Conservation (phyloP, 2,113 vertebrate genomes). For the Actenoides hombroni region DNA sequence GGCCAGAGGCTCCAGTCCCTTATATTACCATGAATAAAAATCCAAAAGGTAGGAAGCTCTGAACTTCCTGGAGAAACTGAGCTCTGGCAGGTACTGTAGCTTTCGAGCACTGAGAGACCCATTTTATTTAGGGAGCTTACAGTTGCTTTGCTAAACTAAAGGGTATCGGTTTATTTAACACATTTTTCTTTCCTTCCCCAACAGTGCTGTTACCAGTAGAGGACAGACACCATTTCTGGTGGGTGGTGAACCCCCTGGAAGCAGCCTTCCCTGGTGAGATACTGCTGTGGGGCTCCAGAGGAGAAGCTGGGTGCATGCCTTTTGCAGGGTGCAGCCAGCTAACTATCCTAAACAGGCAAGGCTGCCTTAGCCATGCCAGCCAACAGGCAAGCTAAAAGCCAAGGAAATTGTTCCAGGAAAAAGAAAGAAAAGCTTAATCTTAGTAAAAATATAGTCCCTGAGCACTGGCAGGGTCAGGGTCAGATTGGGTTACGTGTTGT, state of each 20-base stretch:
- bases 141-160: background rate
- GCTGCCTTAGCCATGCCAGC: background rate
- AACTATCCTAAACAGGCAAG: background rate
- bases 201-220: background rate
- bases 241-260: background rate
- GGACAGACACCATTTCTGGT: background rate
- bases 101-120: background rate
- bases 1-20: background rate
- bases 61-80: background rate
- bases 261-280: background rate
- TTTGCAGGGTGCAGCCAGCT: background rate
- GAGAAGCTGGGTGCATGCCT: background rate
- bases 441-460: constrained; percentile 51
- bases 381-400: constrained; percentile 32
- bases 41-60: background rate
- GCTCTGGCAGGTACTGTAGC: background rate
- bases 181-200: background rate
- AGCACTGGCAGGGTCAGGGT: constrained; percentile 53
- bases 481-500: constrained; percentile 58
- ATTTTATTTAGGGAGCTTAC: background rate
- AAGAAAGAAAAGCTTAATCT: constrained; percentile 59
- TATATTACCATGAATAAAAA: background rate
- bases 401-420: constrained; percentile 34
- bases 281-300: background rate
- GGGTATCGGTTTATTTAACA: background rate